Conservation (phyloP, 2,113 vertebrate genomes). For the Cariama cristata region DNA sequence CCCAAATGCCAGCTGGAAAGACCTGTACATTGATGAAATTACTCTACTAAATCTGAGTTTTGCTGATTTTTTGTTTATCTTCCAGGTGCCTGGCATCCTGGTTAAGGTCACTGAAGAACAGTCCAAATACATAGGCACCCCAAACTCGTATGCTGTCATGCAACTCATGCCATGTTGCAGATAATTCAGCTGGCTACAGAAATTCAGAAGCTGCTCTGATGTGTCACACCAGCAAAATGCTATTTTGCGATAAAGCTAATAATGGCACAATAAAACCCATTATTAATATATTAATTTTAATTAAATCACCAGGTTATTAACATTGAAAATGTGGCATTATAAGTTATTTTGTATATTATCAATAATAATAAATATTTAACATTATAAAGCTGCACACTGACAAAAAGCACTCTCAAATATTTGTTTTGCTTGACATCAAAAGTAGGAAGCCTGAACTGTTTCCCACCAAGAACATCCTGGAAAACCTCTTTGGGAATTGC, state of each 20-base stretch:
- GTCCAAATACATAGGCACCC: background rate
- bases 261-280: background rate
- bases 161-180: background rate
- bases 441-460: constrained; percentile 23
- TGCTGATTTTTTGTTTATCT: background rate
- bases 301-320: background rate
- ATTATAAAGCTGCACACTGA: background rate
- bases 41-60: background rate
- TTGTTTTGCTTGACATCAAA: constrained; percentile 41
- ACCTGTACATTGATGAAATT: background rate
- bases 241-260: background rate
- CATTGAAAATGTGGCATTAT: background rate
- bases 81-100: background rate
- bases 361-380: background rate
- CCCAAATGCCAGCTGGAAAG: background rate
- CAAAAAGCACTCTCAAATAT: constrained; percentile 8
- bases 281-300: background rate
- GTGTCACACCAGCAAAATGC: background rate
- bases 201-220: background rate
- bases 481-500: background rate
- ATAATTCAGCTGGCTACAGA: background rate
- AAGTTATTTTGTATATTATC: background rate
- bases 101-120: background rate
- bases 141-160: background rate
- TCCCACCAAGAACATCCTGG: constrained; percentile 37